Evolutionary conservation across 2,888 invertebrate genomes (phyloP).

Genomic region (Iphiclides podalirius): DNA sequence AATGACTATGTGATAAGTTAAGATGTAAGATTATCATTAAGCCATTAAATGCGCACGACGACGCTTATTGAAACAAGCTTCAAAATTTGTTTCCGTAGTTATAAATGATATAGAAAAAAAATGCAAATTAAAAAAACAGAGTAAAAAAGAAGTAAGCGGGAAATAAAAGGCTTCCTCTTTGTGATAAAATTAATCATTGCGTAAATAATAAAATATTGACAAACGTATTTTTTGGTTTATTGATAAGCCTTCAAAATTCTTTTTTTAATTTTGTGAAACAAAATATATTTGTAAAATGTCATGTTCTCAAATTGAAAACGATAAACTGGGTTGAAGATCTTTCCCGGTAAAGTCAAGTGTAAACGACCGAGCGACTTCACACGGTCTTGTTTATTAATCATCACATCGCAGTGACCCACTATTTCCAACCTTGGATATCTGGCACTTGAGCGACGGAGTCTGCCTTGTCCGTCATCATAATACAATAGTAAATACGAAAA

Average conservation of each 20-base stretch:
- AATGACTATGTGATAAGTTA: too few species aligned
- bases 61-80: not conserved
- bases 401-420: conserved; percentile 38
- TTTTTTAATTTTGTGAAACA: too few species aligned
- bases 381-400: conserved; percentile 31
- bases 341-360: conserved; percentile 12
- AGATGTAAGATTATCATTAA: too few species aligned
- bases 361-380: conserved; percentile 24
- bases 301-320: not conserved
- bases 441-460: conserved; percentile 22
- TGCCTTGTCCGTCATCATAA: conserved; percentile 15
- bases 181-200: not conserved
- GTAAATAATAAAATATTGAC: too few species aligned
- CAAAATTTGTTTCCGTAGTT: not conserved
- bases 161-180: not conserved
- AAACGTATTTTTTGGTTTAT: too few species aligned
- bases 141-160: not conserved
- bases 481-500: conserved; percentile 9
- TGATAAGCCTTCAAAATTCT: too few species aligned
- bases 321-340: conserved; percentile 4
- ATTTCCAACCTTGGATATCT: conserved; percentile 30
- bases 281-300: too few species aligned
- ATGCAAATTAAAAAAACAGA: not conserved
- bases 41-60: not conserved
- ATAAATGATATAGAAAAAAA: not conserved